Conservation (phyloP, 1,140 invertebrate species). For the Meteorus sp. region DNA sequence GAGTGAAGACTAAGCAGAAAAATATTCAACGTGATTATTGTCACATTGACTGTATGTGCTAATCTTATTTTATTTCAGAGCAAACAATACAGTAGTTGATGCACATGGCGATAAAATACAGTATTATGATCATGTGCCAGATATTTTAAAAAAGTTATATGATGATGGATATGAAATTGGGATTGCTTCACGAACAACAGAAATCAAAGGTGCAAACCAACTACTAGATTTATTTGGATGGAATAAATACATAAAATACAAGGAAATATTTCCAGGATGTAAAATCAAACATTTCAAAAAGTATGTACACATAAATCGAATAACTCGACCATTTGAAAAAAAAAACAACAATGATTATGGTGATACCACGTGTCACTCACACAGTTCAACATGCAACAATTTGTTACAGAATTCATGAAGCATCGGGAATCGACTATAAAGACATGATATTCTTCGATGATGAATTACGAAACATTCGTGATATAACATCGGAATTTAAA, state of each 20-base stretch:
- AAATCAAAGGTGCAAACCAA: constrained; percentile 67
- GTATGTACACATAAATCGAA: constrained; percentile 54
- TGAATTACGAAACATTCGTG: constrained; percentile 65
- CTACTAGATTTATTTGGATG: constrained; percentile 71
- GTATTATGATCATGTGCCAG: constrained; percentile 65
- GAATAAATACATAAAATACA: constrained; percentile 71
- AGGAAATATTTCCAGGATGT: constrained; percentile 75
- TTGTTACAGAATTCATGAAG: constrained; percentile 62
- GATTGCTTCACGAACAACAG: constrained; percentile 70
- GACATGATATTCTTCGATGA: constrained; percentile 78
- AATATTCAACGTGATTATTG: no score
- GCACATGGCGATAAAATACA: constrained; percentile 55
- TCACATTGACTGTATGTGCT: background rate
- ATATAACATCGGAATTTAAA: constrained; percentile 62
- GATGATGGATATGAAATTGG: constrained; percentile 63
- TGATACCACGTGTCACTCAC: no score
- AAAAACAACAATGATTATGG: constrained; percentile 15
- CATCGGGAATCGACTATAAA: constrained; percentile 61
- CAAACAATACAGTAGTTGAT: constrained; percentile 61
- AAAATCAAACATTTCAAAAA: constrained; percentile 72
- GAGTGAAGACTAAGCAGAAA: no score
- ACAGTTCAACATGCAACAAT: no score
- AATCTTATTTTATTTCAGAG: constrained; percentile 40
- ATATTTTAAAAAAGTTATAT: constrained; percentile 63
- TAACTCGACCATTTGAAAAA: constrained; percentile 14